These are phyloP conservation scores for Dendroctonus ponderosae DNA, from an alignment of 1,140 invertebrate genomes.

Conservation along the genomic window DNA sequence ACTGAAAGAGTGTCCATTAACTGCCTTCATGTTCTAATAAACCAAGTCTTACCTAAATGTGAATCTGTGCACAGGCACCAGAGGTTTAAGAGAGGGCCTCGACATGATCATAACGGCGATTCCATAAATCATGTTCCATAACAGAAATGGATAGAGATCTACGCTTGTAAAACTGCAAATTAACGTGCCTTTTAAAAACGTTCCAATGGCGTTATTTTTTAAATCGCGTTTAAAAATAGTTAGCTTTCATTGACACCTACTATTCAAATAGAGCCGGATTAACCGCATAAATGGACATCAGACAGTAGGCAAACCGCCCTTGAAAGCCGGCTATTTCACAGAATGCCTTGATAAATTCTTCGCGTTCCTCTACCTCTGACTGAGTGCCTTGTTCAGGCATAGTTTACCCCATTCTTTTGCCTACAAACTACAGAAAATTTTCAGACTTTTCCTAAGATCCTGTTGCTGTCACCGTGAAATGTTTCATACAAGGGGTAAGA, in stretches of 20 bases:
- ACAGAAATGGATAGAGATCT: slow-evolving; percentile 35
- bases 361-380: slow-evolving; percentile 13
- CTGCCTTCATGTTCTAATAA: not conserved
- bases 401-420: slow-evolving; percentile 11
- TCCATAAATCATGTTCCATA: slow-evolving; percentile 47
- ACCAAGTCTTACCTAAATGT: slow-evolving; percentile 38
- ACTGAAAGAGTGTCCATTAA: slow-evolving; percentile 31
- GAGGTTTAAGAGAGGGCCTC: slow-evolving; percentile 40
- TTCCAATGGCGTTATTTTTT: not conserved
- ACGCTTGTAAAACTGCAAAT: slow-evolving; percentile 33
- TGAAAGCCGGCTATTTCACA: slow-evolving; percentile 40
- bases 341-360: slow-evolving; percentile 33
- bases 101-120: slow-evolving; percentile 42
- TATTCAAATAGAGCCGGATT: slow-evolving; percentile 39
- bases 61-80: slow-evolving; percentile 37
- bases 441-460: not conserved
- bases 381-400: slow-evolving; percentile 14
- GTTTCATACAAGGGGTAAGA: not conserved
- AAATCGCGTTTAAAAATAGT: not conserved
- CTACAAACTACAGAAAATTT: not conserved
- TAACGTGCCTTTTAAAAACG: not conserved
- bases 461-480: not conserved
- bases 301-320: slow-evolving; percentile 43
- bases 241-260: slow-evolving; percentile 16
- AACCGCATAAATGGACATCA: slow-evolving; percentile 47